Evolutionary conservation across 92 coral and sea anemone species (phyloP).

Genomic region (Palythoa caribaeorum): DNA sequence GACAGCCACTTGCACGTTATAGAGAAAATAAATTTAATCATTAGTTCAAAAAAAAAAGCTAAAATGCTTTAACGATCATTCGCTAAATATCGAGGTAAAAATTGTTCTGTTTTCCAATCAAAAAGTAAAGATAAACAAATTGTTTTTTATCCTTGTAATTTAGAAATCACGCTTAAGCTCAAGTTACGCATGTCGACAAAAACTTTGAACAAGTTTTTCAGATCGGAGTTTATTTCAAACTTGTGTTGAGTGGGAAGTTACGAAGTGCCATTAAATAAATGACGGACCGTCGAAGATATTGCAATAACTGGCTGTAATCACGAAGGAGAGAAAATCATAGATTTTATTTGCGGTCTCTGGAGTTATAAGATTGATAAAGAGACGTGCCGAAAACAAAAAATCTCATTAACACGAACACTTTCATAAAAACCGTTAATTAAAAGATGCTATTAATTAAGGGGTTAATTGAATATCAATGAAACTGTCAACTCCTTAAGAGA

Average conservation of each 20-base stretch:
- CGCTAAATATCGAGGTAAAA: slow-evolving; percentile 1
- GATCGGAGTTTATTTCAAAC: neutral
- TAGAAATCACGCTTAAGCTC: slow-evolving; percentile 15
- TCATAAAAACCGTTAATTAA: slow-evolving; percentile 75
- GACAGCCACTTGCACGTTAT: neutral
- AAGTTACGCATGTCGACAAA: slow-evolving; percentile 22
- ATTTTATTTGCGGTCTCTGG: slow-evolving; percentile 48
- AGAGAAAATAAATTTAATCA: neutral
- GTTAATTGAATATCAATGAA: slow-evolving; percentile 93
- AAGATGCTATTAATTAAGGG: slow-evolving; percentile 95
- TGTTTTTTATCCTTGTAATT: slow-evolving; percentile 15
- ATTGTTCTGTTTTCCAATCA: slow-evolving; percentile 15
- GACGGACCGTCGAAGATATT: slow-evolving; percentile 27
- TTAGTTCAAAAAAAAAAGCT: neutral
- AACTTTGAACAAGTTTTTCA: neutral
- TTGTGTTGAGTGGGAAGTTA: neutral
- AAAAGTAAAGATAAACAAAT: slow-evolving; percentile 17
- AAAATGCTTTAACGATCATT: neutral
- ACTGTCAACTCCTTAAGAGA: slow-evolving; percentile 84
- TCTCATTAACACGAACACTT: slow-evolving; percentile 47
- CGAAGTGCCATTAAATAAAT: neutral
- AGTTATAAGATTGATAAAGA: slow-evolving; percentile 50
- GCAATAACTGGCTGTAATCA: slow-evolving; percentile 33
- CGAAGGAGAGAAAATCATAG: slow-evolving; percentile 27
- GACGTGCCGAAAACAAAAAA: slow-evolving; percentile 48